Conservation (phyloP, 1,140 invertebrate species). For the Pogonognathellus flavescens region DNA sequence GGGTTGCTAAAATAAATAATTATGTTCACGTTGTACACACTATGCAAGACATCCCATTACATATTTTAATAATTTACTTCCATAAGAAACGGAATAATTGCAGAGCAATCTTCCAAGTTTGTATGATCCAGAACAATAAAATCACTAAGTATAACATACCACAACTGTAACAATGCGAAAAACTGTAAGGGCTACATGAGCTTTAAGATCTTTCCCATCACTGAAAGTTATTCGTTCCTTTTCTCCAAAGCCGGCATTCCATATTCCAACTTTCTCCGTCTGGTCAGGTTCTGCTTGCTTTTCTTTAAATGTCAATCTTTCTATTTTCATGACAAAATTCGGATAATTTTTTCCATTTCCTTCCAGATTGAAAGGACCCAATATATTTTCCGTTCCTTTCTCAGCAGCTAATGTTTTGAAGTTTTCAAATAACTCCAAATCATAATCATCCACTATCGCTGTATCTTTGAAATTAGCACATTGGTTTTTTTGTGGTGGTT, state of each 20-base stretch:
- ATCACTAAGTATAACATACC: no score
- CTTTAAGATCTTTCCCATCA: slow-evolving; percentile 77
- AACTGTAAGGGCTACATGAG: slow-evolving; percentile 83
- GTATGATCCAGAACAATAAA: no score
- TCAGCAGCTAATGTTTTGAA: slow-evolving; percentile 50
- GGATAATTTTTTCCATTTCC: slow-evolving; percentile 81
- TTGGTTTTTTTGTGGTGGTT: slow-evolving; percentile 4
- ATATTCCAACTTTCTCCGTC: slow-evolving; percentile 77
- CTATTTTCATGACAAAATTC: slow-evolving; percentile 80
- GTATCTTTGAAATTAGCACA: slow-evolving; percentile 15
- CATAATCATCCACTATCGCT: slow-evolving; percentile 23
- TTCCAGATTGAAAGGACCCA: slow-evolving; percentile 75
- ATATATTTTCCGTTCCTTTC: slow-evolving; percentile 67
- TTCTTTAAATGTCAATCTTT: slow-evolving; percentile 73
- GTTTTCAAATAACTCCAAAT: slow-evolving; percentile 39
- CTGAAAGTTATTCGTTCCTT: slow-evolving; percentile 75
- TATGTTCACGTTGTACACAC: neutral
- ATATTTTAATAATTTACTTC: no score
- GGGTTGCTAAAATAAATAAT: slow-evolving; percentile 76
- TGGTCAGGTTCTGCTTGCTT: slow-evolving; percentile 73
- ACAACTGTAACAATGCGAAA: slow-evolving; percentile 85
- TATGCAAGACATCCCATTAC: no score
- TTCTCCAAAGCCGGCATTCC: slow-evolving; percentile 77
- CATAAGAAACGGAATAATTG: no score
- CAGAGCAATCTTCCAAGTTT: no score